phyloP scores from a whole-genome alignment of 2,888 invertebrate species.

The Slavum lentiscoides region DNA sequence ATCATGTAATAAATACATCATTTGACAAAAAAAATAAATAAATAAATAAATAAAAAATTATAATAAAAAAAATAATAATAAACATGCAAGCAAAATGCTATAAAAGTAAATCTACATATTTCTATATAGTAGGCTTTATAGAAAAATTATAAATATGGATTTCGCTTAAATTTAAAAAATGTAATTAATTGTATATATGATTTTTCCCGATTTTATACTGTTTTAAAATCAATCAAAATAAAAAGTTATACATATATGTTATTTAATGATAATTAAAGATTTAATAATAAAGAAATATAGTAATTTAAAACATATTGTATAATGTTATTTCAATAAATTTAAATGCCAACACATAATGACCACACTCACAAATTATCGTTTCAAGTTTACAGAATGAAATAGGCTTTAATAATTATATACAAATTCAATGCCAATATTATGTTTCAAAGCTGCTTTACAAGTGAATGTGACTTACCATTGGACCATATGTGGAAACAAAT shows the following conservation, averaged over 20 bases:
- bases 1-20: not conserved
- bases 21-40: too few species aligned
- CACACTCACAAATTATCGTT: not conserved
- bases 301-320: not conserved
- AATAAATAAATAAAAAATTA: not conserved
- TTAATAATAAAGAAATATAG: not conserved
- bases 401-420: not conserved
- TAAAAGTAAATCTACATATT: not conserved
- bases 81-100: constrained; percentile 33
- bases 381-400: not conserved
- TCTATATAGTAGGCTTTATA: not conserved
- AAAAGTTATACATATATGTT: too few species aligned
- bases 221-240: too few species aligned
- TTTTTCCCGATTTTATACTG: too few species aligned
- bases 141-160: not conserved
- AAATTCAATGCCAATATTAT: constrained; percentile 13
- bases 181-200: too few species aligned
- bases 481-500: constrained; percentile 46
- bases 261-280: not conserved
- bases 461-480: constrained; percentile 48
- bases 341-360: not conserved
- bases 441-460: constrained; percentile 40
- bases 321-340: not conserved
- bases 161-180: too few species aligned
- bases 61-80: too few species aligned